phyloP scores from a whole-genome alignment of 2,888 invertebrate genomes.

The Xylocampa areola region DNA sequence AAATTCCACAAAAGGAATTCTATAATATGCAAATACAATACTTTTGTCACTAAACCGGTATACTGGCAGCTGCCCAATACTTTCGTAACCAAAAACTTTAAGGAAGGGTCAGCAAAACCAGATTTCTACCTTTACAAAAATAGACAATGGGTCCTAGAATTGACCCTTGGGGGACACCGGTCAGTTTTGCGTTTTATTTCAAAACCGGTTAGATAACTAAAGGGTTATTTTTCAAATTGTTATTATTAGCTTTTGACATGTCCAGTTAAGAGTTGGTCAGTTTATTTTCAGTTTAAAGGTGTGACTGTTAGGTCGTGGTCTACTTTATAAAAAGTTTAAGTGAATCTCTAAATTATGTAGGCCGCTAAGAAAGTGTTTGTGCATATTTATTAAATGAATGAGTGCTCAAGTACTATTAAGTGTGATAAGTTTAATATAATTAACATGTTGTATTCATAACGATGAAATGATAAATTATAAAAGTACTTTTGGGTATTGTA shows the following conservation, averaged over 20 bases:
- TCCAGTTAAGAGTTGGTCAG: conserved; percentile 77
- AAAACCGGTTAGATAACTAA: conserved; percentile 80
- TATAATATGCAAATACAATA: conserved; percentile 56
- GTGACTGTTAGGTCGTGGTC: conserved; percentile 58
- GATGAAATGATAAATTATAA: no score
- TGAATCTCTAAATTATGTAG: conserved; percentile 20
- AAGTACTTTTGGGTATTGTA: no score
- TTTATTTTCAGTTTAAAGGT: conserved; percentile 71
- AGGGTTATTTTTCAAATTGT: conserved; percentile 76
- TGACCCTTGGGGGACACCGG: conserved; percentile 87
- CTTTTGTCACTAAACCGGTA: conserved; percentile 72
- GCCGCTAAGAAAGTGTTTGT: conserved; percentile 3
- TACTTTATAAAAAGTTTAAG: conserved; percentile 49
- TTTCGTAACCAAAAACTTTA: conserved; percentile 76
- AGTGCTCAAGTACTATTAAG: no score
- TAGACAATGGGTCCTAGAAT: conserved; percentile 73
- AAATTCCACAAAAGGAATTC: conserved; percentile 53
- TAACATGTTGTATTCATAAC: no score
- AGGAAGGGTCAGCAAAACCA: conserved; percentile 87
- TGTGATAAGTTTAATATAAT: no score
- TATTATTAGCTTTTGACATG: conserved; percentile 69
- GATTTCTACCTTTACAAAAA: conserved; percentile 86
- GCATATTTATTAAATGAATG: not conserved
- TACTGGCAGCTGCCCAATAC: conserved; percentile 77
- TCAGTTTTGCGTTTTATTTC: conserved; percentile 76